Conservation (phyloP, 2,797 vertebrate genomes). For the Brachyrhaphis roseni region DNA sequence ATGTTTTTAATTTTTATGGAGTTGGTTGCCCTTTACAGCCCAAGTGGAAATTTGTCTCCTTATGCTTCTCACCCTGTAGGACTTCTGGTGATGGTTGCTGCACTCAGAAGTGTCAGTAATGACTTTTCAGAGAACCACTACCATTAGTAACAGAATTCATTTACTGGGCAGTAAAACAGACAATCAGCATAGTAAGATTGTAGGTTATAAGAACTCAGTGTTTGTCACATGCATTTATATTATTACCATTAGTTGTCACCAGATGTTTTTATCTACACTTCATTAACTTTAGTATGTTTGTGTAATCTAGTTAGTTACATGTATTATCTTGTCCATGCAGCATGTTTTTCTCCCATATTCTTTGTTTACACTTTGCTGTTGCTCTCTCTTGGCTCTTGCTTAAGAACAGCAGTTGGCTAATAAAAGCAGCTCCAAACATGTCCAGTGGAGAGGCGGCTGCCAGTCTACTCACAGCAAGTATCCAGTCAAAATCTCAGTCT, state of each 20-base stretch:
- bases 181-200: not conserved
- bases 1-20: not conserved
- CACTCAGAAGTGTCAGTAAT: not conserved
- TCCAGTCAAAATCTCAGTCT: slow-evolving; percentile 61
- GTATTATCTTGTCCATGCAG: not conserved
- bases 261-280: not conserved
- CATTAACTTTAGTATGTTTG: not conserved
- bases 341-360: not conserved
- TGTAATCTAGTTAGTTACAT: not conserved
- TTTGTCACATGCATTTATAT: not conserved
- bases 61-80: not conserved
- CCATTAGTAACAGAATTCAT: not conserved
- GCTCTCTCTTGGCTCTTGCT: slow-evolving; percentile 18
- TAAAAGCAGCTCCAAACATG: slow-evolving; percentile 52
- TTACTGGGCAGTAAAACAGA: not conserved
- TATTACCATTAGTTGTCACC: not conserved
- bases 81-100: not conserved
- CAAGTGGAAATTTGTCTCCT: slow-evolving; percentile 1
- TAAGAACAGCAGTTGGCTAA: slow-evolving; percentile 23
- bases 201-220: not conserved
- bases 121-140: not conserved
- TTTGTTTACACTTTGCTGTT: slow-evolving; percentile 6
- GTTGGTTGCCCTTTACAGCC: slow-evolving; percentile 1
- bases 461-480: slow-evolving; percentile 60
- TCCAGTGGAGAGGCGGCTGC: slow-evolving; percentile 53